Evolutionary conservation across 1,140 invertebrate species (phyloP).

Genomic region (Drosophila arizonae): DNA sequence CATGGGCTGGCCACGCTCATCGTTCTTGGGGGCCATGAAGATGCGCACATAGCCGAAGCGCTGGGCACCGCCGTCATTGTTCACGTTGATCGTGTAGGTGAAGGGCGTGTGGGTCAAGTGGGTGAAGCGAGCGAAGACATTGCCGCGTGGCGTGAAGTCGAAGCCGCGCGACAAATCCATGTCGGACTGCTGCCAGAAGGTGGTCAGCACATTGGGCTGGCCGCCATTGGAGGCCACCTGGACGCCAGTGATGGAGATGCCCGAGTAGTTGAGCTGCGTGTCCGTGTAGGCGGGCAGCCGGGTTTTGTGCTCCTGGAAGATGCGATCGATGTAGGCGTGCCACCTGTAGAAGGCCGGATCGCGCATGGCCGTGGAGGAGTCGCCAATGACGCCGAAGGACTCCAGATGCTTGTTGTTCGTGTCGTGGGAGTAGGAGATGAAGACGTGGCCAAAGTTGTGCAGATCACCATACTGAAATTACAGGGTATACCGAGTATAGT

Average conservation of each 20-base stretch:
- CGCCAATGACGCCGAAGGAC: conserved; percentile 88
- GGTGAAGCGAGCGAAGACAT: conserved; percentile 87
- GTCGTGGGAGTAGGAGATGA: conserved; percentile 88
- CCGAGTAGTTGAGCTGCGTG: conserved; percentile 85
- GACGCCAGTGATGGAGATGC: conserved; percentile 85
- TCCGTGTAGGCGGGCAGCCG: conserved; percentile 86
- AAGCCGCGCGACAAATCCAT: conserved; percentile 89
- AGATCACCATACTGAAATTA: conserved; percentile 86
- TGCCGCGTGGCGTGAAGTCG: conserved; percentile 89
- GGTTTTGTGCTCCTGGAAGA: conserved; percentile 90
- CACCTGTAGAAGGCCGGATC: conserved; percentile 94
- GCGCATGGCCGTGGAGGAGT: conserved; percentile 89
- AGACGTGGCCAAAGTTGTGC: conserved; percentile 88
- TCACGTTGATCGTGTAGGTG: conserved; percentile 86
- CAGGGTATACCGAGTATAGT: background rate
- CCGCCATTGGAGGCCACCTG: conserved; percentile 83
- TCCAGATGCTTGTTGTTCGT: conserved; percentile 88
- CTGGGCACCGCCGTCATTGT: conserved; percentile 85
- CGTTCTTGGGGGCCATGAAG: conserved; percentile 88
- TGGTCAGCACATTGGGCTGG: conserved; percentile 85
- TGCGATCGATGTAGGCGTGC: conserved; percentile 91
- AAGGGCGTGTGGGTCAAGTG: conserved; percentile 90
- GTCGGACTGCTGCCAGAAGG: conserved; percentile 90
- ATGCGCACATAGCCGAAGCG: conserved; percentile 89
- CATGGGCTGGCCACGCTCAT: conserved; percentile 87